Evolutionary conservation across 2,113 vertebrate species (phyloP).

Genomic region (Platysternon megacephalum): DNA sequence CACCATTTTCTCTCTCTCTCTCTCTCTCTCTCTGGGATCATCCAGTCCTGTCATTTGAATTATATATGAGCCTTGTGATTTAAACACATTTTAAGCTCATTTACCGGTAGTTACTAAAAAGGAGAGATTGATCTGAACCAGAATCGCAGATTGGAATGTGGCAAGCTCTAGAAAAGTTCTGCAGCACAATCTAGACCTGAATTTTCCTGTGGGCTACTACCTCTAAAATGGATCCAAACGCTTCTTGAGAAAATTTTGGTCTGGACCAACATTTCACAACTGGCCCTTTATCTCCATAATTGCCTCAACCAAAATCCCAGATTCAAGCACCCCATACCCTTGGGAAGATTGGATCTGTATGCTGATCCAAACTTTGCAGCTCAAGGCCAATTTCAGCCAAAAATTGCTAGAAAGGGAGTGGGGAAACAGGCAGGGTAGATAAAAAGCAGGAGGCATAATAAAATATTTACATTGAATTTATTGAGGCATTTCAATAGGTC

Average conservation of each 20-base stretch:
- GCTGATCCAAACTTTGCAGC: not conserved
- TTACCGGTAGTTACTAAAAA: not conserved
- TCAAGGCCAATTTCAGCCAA: not conserved
- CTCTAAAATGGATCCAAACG: not conserved
- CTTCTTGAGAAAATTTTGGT: not conserved
- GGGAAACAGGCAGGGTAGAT: not conserved
- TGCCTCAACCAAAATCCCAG: not conserved
- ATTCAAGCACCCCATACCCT: not conserved
- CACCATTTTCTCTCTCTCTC: not conserved
- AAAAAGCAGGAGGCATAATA: not conserved
- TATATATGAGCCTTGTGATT: slow-evolving; percentile 10
- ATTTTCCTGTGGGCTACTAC: not conserved
- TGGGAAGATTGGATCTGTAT: not conserved
- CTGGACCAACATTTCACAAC: not conserved
- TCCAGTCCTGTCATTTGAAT: slow-evolving; percentile 11
- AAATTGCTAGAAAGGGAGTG: not conserved
- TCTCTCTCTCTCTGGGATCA: not conserved
- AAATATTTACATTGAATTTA: not conserved
- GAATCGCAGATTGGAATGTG: not conserved
- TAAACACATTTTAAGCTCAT: slow-evolving; percentile 16
- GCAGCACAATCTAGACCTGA: not conserved
- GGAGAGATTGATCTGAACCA: not conserved
- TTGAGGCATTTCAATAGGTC: slow-evolving; percentile 19
- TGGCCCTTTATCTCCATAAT: not conserved
- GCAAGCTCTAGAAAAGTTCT: not conserved